These are phyloP conservation scores for Aythya baeri DNA, from an alignment of 2,113 vertebrate genomes.

Conservation along the genomic window DNA sequence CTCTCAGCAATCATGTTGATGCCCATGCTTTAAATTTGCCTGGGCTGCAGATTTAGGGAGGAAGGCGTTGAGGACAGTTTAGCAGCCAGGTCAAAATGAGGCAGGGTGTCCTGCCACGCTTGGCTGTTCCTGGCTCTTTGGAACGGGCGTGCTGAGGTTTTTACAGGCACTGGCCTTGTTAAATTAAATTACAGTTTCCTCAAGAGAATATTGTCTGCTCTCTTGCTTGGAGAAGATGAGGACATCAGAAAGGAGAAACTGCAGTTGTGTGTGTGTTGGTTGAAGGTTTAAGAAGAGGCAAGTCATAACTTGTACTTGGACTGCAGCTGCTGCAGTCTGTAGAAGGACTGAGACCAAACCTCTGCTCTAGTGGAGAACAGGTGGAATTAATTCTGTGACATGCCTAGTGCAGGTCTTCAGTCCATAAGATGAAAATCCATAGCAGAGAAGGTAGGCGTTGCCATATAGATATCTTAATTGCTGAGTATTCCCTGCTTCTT, in stretches of 20 bases:
- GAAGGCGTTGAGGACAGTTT: neutral
- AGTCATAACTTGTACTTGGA: neutral
- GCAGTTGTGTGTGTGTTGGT: accelerated
- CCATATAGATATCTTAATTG: neutral
- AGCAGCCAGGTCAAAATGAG: neutral
- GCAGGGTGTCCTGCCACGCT: neutral
- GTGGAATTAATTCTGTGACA: neutral
- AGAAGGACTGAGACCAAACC: no score
- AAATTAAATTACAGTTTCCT: neutral
- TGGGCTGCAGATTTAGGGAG: neutral
- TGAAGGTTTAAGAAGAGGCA: neutral
- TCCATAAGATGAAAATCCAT: neutral
- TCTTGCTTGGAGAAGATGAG: neutral
- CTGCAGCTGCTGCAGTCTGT: neutral
- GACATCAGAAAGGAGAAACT: neutral
- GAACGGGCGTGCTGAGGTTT: neutral
- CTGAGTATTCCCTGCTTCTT: neutral
- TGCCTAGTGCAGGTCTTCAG: neutral
- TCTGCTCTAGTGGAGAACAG: neutral
- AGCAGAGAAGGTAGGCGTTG: neutral
- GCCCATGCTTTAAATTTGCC: neutral
- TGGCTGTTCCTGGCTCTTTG: neutral
- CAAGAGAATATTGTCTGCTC: neutral
- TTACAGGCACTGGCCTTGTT: neutral
- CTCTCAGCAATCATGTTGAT: neutral